Percentiles rank a stretch among this genome's conserved stretches.
phyloP scores from a whole-genome alignment of 1,140 invertebrate species.

The Nebria ingens region DNA sequence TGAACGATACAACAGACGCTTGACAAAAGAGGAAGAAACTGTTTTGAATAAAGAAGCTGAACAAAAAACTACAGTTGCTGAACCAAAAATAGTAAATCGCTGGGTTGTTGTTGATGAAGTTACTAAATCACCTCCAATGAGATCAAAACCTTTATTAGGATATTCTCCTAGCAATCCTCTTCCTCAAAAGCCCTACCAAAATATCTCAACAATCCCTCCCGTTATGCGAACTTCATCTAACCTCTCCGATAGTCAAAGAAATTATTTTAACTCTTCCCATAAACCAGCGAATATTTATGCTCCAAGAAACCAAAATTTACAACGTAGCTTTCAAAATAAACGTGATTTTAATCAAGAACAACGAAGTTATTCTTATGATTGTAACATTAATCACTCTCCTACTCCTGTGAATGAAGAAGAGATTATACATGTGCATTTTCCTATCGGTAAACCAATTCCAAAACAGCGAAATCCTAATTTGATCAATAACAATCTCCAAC shows the following conservation, averaged over 20 bases:
- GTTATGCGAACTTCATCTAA: neutral
- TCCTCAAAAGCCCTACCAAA: slow-evolving; percentile 10
- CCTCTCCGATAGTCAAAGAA: slow-evolving; percentile 10
- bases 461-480: slow-evolving; percentile 25
- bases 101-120: neutral
- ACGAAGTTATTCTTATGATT: slow-evolving; percentile 29
- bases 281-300: neutral
- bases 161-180: neutral
- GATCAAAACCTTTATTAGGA: neutral
- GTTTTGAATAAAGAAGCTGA: slow-evolving; percentile 46
- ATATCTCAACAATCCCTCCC: slow-evolving; percentile 31
- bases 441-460: slow-evolving; percentile 23
- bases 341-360: slow-evolving; percentile 13
- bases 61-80: slow-evolving; percentile 33
- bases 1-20: slow-evolving; percentile 63
- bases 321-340: neutral
- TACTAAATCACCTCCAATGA: neutral
- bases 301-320: neutral
- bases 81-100: slow-evolving; percentile 26
- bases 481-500: slow-evolving; percentile 15
- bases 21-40: slow-evolving; percentile 56
- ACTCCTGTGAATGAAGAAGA: slow-evolving; percentile 20
- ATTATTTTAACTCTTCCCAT: neutral
- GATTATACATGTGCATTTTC: slow-evolving; percentile 26
- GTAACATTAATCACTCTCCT: slow-evolving; percentile 27